phyloP scores from a whole-genome alignment of 1,140 invertebrate genomes.

The Adoxophyes honmai region DNA sequence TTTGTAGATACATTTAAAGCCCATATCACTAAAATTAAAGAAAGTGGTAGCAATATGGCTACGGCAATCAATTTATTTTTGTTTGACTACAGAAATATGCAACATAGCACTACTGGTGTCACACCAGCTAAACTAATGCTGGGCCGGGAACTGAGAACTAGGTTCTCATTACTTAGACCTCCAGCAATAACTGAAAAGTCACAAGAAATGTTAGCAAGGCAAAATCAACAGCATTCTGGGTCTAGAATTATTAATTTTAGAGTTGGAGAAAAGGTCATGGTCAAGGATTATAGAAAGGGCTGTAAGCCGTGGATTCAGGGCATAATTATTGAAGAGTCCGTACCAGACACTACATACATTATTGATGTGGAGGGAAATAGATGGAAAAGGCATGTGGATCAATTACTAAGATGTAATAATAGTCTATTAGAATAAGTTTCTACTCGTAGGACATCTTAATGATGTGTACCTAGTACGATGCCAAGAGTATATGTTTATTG shows the following conservation, averaged over 20 bases:
- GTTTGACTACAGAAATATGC: conserved; percentile 3
- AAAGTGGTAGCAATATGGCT: background rate
- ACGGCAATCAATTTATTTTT: conserved; percentile 1
- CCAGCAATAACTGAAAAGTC: no score
- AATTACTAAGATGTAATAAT: background rate
- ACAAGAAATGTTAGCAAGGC: background rate
- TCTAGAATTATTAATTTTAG: conserved; percentile 12
- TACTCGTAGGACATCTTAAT: no score
- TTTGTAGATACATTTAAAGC: conserved; percentile 15
- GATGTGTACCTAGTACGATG: no score
- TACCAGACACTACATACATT: conserved; percentile 16
- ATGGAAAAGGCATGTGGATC: conserved; percentile 20
- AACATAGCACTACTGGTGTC: background rate
- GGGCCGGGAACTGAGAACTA: no score
- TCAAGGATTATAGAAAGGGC: conserved; percentile 15
- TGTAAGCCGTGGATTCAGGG: background rate
- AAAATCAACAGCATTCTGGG: background rate
- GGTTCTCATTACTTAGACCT: no score
- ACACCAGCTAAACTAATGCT: conserved; percentile 8
- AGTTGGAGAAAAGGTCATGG: conserved; percentile 6
- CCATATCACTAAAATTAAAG: background rate
- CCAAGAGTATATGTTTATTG: no score
- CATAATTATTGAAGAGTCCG: conserved; percentile 12
- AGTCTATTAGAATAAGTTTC: background rate
- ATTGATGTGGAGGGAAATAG: conserved; percentile 19